These are phyloP conservation scores for Drosophila formosana DNA, from an alignment of 2,888 invertebrate species.

Conservation along the genomic window DNA sequence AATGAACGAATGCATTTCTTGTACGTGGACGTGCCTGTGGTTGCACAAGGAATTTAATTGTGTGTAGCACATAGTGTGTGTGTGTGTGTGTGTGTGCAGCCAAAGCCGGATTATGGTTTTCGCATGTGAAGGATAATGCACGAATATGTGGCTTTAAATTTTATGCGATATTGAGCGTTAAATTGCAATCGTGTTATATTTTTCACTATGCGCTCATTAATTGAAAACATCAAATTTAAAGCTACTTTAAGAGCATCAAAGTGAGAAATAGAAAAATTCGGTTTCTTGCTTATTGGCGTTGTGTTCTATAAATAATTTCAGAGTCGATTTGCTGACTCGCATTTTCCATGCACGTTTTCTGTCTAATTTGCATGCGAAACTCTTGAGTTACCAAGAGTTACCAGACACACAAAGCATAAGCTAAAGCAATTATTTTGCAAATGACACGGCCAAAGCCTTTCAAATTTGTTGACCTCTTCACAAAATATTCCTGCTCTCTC, in stretches of 20 bases:
- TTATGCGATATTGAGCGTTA: slow-evolving; percentile 41
- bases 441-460: slow-evolving; percentile 52
- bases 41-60: slow-evolving; percentile 42
- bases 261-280: neutral
- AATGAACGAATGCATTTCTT: slow-evolving; percentile 59
- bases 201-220: neutral
- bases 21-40: slow-evolving; percentile 52
- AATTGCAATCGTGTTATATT: slow-evolving; percentile 25
- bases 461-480: slow-evolving; percentile 53
- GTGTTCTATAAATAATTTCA: neutral
- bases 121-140: slow-evolving; percentile 39
- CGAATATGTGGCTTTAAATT: slow-evolving; percentile 51
- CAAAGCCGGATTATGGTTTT: slow-evolving; percentile 30
- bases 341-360: slow-evolving; percentile 12
- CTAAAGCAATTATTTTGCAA: slow-evolving; percentile 58
- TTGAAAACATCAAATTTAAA: no score
- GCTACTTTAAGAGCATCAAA: neutral
- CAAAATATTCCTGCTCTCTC: slow-evolving; percentile 16
- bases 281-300: neutral
- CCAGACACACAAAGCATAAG: slow-evolving; percentile 46
- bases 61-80: neutral
- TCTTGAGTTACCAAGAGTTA: slow-evolving; percentile 34
- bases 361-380: slow-evolving; percentile 45
- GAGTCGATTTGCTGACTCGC: slow-evolving; percentile 2
- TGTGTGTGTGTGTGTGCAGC: neutral